Evolutionary conservation across 2,113 vertebrate species (phyloP).

Genomic region (Lepidothrix coronata): DNA sequence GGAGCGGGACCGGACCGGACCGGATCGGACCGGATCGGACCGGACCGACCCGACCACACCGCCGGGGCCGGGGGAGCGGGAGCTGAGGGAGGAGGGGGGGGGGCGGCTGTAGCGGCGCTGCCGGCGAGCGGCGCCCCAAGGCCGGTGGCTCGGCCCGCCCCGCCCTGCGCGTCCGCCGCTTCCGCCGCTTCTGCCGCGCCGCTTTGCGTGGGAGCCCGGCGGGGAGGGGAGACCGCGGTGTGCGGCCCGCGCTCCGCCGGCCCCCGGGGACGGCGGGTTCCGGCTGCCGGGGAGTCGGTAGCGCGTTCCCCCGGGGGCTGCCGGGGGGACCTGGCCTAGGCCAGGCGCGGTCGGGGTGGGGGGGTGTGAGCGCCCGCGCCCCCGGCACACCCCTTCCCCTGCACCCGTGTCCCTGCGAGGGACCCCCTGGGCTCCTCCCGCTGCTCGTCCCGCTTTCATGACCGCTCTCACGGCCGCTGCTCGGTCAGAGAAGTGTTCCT

Average conservation of each 20-base stretch:
- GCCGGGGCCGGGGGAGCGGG: not conserved
- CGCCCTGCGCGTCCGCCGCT: not conserved
- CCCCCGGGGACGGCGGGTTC: not conserved
- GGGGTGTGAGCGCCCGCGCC: fast-evolving
- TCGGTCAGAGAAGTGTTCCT: fast-evolving
- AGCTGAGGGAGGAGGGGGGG: too few relatives aligned
- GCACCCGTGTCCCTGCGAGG: not conserved
- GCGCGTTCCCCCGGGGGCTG: not conserved
- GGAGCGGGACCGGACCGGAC: too few relatives aligned
- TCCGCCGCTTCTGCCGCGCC: not conserved
- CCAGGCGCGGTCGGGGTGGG: not conserved
- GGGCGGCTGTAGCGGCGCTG: too few relatives aligned
- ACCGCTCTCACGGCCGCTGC: too few relatives aligned
- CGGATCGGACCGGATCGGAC: too few relatives aligned
- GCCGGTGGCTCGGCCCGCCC: not conserved
- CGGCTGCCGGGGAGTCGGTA: not conserved
- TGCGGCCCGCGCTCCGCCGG: not conserved
- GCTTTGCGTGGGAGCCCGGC: not conserved
- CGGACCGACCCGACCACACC: too few relatives aligned
- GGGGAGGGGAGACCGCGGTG: not conserved
- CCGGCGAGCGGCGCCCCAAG: not conserved
- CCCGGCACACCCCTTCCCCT: fast-evolving
- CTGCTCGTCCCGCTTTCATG: not conserved
- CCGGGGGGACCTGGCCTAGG: not conserved
- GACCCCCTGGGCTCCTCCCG: fast-evolving